phyloP scores from a whole-genome alignment of 2,113 vertebrate species.

The Ochotona curzoniae region DNA sequence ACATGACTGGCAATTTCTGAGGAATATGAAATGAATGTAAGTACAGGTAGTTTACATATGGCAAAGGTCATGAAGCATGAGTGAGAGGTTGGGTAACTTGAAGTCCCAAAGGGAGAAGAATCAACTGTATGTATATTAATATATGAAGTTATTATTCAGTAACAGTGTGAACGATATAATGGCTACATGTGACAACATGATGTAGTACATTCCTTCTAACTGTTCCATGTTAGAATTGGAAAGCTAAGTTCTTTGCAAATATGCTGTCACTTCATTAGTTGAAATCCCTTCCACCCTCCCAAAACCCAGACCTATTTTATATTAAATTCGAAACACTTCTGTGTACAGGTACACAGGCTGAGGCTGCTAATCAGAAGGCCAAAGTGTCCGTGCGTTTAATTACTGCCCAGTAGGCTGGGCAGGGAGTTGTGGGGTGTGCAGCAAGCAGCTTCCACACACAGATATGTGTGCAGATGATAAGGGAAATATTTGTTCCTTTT shows the following conservation, averaged over 20 bases:
- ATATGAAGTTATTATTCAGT: not conserved
- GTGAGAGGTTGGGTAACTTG: not conserved
- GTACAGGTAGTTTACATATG: constrained; percentile 8
- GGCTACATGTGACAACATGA: too few relatives aligned
- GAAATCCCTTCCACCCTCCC: not conserved
- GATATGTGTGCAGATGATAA: not conserved
- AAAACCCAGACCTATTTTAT: not conserved
- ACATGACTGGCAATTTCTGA: not conserved
- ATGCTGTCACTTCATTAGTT: not conserved
- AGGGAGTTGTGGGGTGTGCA: not conserved
- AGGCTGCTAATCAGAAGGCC: not conserved
- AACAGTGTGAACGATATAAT: not conserved
- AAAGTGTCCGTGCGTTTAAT: not conserved
- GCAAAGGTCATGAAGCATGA: not conserved
- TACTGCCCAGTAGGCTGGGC: not conserved
- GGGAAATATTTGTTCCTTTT: not conserved
- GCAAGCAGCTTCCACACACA: not conserved
- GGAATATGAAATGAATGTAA: not conserved
- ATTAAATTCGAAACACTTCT: not conserved
- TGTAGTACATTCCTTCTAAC: not conserved
- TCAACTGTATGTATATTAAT: not conserved
- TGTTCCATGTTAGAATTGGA: not conserved
- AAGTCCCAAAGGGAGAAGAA: not conserved
- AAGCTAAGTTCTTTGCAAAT: not conserved
- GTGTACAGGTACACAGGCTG: too few relatives aligned